Evolutionary conservation across 2,888 invertebrate genomes (phyloP), one percentile per base, ranked within the genome.

Genomic region (Metalampra italica): DNA sequence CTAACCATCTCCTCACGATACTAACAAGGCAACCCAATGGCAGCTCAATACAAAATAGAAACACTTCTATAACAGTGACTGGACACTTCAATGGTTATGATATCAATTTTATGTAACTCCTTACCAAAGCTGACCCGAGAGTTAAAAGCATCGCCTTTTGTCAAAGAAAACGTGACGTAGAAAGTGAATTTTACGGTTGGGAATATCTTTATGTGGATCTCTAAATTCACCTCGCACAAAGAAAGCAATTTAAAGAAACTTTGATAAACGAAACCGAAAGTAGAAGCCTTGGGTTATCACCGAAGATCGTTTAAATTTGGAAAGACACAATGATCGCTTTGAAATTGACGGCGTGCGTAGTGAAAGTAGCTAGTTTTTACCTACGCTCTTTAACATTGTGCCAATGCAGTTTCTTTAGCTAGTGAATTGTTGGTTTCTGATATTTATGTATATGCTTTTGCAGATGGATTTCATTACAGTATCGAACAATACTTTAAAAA

Each of bases 1-100:
- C 82, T 55, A 56, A 64, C 57, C 64, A 81, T 84, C 82, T 81
- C 62, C 75, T 81, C 84, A 84, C 83, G 83, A 81, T 66, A 71
- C 70, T 60, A 77, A 80, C 76, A 72, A 82, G 79, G 72, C 67
- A 75, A 76, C 66, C 66, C 67, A 71, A 13, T 44, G 36, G 40
- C 39, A 46, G 45, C 14, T 43, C 43, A 8, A 34, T 58, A 67
- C 60, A 71, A 75, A 73, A 71, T 57, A 65, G 60, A 76, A 76
- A 77, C 70, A 73, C 69, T 73, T 66, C 66, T 72, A 66, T 64
- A 22, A 22, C 22, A 68, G 66, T 82, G 78, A 78, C 69, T 71
- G 60, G 69, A 68, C 75, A 61, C 64, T 74, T 71, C 64, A 49
- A 65, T 64, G 64, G 64, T 67, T 66, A 66, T 71, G 70, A 75